Base-by-base conservation (phyloP, 1,140 invertebrate species). In the Leucophenga varia region DNA sequence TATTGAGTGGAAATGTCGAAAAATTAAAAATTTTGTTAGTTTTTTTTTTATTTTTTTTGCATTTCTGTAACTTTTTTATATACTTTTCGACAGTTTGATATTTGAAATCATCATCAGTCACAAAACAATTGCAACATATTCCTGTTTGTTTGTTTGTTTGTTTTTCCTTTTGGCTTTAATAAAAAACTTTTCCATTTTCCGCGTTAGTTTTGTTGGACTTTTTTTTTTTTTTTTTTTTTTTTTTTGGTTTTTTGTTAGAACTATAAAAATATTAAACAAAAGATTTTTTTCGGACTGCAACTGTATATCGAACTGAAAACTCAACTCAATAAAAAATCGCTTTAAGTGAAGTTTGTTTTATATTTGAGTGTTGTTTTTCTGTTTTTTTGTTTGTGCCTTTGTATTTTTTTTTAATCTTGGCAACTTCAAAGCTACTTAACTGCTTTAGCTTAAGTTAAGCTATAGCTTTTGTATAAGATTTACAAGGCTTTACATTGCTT, bases 371-470 rank as follows among this genome's bases (percentile, higher is more conserved):
- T n/a, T n/a, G n/a, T n/a, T 21, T 57, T 21, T 47, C 25, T 32
- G 35, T 38, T 55, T 55, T 57, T 52, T 56, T 51, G 43, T 52
- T 43, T 49, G 41, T 43, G 61, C 25, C 6, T 28, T 7, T 55
- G 63, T 67, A 67, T 61, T 63, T 52, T 54, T 58, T 59, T 58
- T 59, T 65, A 65, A 65, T 65, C 61, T 65, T 50, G 53, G 55
- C 61, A 67, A 65, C 61, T 65, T 65, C 63, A 65, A 65, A 65
- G 61, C 63, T 57, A 59, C 61, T 65, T 65, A 65, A 67, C 63
- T 65, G n/a, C n/a, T n/a, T n/a, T n/a, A n/a, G n/a, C n/a, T n/a
- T n/a, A n/a, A n/a, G n/a, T n/a, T n/a, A n/a, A n/a, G n/a, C n/a
- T n/a, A n/a, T n/a, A n/a, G n/a, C n/a, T n/a, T n/a, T n/a, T n/a